phyloP scores from a whole-genome alignment of 2,888 invertebrate species.

The Sphecodes monilicornis region DNA sequence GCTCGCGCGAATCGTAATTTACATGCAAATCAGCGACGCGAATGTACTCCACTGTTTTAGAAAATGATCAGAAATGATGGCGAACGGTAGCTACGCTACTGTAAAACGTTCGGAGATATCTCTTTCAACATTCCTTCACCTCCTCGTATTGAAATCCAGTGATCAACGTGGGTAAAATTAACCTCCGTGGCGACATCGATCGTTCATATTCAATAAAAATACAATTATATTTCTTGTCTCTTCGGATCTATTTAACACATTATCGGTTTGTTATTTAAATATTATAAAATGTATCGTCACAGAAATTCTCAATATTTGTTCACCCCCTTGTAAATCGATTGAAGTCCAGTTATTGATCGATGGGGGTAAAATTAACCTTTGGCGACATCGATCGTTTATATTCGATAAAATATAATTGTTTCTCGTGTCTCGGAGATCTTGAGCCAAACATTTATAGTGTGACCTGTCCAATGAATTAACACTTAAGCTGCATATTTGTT shows the following conservation, averaged over 20 bases:
- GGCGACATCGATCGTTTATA: too few species aligned
- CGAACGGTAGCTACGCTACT: neutral
- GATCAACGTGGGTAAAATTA: neutral
- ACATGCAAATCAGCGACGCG: slow-evolving; percentile 7
- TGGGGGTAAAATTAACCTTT: too few species aligned
- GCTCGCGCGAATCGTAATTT: slow-evolving; percentile 25
- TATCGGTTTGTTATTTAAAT: neutral
- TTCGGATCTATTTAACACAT: neutral
- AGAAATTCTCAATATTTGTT: neutral
- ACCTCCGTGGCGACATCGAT: neutral
- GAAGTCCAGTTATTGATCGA: too few species aligned
- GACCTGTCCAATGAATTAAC: too few species aligned
- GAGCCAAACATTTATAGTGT: too few species aligned
- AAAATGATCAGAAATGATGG: neutral
- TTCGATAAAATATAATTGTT: too few species aligned
- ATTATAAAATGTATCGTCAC: neutral
- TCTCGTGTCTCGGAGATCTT: too few species aligned
- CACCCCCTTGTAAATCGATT: too few species aligned
- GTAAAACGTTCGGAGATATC: neutral
- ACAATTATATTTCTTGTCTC: neutral
- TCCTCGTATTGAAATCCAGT: neutral
- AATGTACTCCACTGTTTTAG: neutral
- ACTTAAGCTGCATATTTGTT: too few species aligned
- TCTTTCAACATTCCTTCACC: neutral
- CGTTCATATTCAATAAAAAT: neutral